phyloP scores from a whole-genome alignment of 2,888 invertebrate species.

The Macropis europaea region DNA sequence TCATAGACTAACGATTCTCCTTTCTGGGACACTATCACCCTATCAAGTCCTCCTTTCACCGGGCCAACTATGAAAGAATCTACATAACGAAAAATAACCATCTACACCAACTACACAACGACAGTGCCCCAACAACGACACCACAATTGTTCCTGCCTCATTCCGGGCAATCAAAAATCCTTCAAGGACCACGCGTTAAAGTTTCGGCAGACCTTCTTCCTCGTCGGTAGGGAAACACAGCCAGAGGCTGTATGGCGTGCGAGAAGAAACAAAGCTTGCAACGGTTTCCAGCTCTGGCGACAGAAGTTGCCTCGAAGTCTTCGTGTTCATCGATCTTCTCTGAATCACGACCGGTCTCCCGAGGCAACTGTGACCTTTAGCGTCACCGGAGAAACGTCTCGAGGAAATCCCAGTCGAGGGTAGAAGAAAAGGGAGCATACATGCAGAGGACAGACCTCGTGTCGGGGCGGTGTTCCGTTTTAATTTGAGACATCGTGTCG shows the following conservation, averaged over 20 bases:
- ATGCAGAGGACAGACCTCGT: not conserved
- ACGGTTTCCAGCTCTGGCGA: not conserved
- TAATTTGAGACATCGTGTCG: constrained; percentile 71
- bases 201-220: not conserved
- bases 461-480: constrained; percentile 65
- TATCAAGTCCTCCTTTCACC: no score
- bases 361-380: constrained; percentile 56
- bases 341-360: constrained; percentile 54
- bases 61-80: no score
- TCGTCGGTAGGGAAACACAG: not conserved
- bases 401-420: constrained; percentile 29
- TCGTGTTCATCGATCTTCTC: constrained; percentile 54
- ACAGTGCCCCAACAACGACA: no score
- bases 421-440: constrained; percentile 12
- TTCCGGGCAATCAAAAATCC: no score
- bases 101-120: no score
- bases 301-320: constrained; percentile 14
- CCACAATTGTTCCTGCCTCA: not conserved
- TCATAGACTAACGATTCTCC: no score
- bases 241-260: constrained; percentile 2
- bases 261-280: constrained; percentile 14
- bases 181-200: no score
- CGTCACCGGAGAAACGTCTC: constrained; percentile 42
- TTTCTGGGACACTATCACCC: no score
- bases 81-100: no score